A percentile compares a stretch with the other conserved stretches of the same genome.
phyloP scores from a whole-genome alignment of 2,797 vertebrate species.

The Chaenodraco wilsoni region DNA sequence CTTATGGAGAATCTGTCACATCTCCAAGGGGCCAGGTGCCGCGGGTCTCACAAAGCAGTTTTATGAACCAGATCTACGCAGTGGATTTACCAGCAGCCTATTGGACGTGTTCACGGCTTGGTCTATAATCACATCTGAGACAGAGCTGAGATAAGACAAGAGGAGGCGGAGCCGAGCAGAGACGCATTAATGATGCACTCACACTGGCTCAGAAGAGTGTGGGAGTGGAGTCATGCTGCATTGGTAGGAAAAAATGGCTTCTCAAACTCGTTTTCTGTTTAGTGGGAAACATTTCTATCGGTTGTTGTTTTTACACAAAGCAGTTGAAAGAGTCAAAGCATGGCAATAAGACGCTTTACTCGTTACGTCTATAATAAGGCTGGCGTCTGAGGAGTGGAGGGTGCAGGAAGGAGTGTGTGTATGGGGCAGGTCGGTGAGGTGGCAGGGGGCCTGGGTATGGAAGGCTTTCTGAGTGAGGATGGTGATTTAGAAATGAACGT shows the following conservation, averaged over 20 bases:
- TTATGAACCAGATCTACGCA: constrained; percentile 73
- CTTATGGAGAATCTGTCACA: constrained; percentile 79
- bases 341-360: not conserved
- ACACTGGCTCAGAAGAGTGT: not conserved
- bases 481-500: no score
- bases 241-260: not conserved
- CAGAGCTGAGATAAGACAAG: constrained; percentile 24
- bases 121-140: constrained; percentile 57
- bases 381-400: not conserved
- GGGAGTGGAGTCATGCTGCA: not conserved
- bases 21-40: constrained; percentile 74
- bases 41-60: constrained; percentile 71
- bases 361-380: not conserved
- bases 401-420: no score
- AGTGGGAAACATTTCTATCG: not conserved
- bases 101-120: constrained; percentile 53
- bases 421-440: no score
- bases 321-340: not conserved
- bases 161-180: constrained; percentile 11
- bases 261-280: not conserved
- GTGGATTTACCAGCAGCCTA: constrained; percentile 72
- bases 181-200: not conserved
- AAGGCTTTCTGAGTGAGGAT: no score
- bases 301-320: not conserved
- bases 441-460: no score